These are phyloP conservation scores for Anthopleura sola DNA, from an alignment of 64 coral and sea anemone species.

Conservation along the genomic window DNA sequence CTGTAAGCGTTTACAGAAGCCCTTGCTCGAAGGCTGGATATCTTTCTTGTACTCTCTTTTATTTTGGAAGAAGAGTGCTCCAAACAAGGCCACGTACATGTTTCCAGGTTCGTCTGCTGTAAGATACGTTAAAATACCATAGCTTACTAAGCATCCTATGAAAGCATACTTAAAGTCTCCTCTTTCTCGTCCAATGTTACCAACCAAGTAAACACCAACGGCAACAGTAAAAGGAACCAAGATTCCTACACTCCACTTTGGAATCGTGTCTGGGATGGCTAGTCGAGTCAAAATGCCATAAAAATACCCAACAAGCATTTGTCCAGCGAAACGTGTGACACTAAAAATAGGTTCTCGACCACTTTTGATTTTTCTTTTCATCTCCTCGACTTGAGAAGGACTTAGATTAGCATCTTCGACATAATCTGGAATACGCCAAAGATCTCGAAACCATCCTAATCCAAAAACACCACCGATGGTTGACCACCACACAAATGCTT, in stretches of 20 bases:
- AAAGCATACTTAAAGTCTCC: conserved; percentile 91
- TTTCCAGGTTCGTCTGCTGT: conserved; percentile 70
- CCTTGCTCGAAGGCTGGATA: conserved; percentile 11
- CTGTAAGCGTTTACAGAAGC: conserved; percentile 71
- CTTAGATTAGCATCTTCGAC: conserved; percentile 92
- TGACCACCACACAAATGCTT: conserved; percentile 98
- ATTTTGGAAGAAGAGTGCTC: conserved; percentile 82
- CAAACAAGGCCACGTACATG: conserved; percentile 91
- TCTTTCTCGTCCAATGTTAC: conserved; percentile 88
- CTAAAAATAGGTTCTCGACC: conserved; percentile 84
- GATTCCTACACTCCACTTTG: conserved; percentile 62
- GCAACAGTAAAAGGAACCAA: conserved; percentile 89
- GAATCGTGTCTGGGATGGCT: conserved; percentile 78
- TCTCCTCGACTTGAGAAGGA: conserved; percentile 45
- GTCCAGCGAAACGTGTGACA: conserved; percentile 81
- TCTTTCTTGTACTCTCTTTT: conserved; percentile 68
- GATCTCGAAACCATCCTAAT: conserved; percentile 90
- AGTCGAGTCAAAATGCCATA: conserved; percentile 89
- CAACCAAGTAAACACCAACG: conserved; percentile 85
- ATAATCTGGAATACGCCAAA: conserved; percentile 97
- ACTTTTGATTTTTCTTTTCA: conserved; percentile 67
- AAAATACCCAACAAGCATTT: conserved; percentile 97
- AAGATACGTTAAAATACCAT: conserved; percentile 67
- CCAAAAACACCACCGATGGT: conserved; percentile 91
- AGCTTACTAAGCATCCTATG: conserved; percentile 55